These are phyloP conservation scores for Chloroceryle aenea DNA, from an alignment of 2,113 vertebrate genomes.

Conservation along the genomic window DNA sequence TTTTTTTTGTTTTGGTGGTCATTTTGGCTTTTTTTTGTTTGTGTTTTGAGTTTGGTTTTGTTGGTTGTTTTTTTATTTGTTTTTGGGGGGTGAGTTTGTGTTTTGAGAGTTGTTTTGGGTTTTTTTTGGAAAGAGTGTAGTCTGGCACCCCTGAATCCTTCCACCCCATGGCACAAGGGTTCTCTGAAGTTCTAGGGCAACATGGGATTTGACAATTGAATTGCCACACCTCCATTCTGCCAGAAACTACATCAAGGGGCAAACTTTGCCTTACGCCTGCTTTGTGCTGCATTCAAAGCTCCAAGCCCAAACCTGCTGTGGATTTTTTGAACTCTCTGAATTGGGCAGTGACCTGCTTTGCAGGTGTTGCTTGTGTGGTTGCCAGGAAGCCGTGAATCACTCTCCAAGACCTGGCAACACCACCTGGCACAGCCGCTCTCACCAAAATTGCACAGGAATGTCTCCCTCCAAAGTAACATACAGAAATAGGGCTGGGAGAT, in stretches of 20 bases:
- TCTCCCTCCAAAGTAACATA: neutral
- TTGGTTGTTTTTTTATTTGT: neutral
- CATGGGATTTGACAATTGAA: neutral
- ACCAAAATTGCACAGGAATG: rapidly evolving
- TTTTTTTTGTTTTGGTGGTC: neutral
- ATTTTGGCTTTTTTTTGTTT: too few relatives aligned
- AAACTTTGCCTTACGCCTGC: neutral
- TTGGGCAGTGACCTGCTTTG: neutral
- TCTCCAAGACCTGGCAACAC: neutral
- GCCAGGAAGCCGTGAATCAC: neutral
- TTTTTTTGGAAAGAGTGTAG: neutral
- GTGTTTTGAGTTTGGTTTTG: neutral
- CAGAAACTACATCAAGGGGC: neutral
- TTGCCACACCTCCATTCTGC: neutral
- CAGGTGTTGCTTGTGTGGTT: neutral
- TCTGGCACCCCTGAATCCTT: neutral
- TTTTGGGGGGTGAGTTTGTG: too few relatives aligned
- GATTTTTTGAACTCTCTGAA: neutral
- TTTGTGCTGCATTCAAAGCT: rapidly evolving
- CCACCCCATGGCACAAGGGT: neutral
- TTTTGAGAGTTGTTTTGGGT: too few relatives aligned
- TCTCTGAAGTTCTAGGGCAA: neutral
- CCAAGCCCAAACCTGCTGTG: neutral
- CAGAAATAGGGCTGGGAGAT: neutral
- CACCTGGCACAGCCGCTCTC: neutral